phyloP scores from a whole-genome alignment of 2,888 invertebrate species.

The Megalurothrips usitatus region DNA sequence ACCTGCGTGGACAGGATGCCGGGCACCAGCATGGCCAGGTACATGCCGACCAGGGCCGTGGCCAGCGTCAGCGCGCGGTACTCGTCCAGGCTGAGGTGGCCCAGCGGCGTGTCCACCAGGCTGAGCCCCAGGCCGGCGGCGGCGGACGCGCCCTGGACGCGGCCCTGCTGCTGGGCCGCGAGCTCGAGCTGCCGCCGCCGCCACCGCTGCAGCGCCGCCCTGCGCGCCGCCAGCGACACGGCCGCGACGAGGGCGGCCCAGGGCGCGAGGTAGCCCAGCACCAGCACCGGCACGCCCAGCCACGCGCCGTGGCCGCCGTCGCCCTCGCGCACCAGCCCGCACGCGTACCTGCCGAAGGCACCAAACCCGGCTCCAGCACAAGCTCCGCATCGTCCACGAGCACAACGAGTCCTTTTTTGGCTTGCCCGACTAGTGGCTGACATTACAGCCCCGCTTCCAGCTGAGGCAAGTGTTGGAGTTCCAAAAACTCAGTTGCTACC shows the following conservation, averaged over 20 bases:
- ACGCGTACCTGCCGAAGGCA: background rate
- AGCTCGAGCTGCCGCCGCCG: background rate
- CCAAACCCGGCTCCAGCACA: too few relatives aligned
- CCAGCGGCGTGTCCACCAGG: constrained; percentile 26
- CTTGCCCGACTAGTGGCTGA: too few relatives aligned
- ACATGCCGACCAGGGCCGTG: constrained; percentile 28
- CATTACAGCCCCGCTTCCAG: too few relatives aligned
- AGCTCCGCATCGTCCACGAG: too few relatives aligned
- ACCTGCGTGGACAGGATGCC: constrained; percentile 5
- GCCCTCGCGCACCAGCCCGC: background rate
- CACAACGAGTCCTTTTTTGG: too few relatives aligned
- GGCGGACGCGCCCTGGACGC: background rate
- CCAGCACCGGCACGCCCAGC: constrained; percentile 24
- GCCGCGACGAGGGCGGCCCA: background rate
- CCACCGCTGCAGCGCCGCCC: constrained; percentile 12
- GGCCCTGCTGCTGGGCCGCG: constrained; percentile 2
- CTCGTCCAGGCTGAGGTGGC: constrained; percentile 12
- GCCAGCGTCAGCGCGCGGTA: constrained; percentile 4
- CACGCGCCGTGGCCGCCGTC: background rate
- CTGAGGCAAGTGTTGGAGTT: too few relatives aligned
- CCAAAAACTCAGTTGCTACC: too few relatives aligned
- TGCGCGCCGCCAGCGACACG: constrained; percentile 6
- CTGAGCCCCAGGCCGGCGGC: background rate
- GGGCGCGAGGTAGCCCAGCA: background rate
- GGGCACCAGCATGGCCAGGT: constrained; percentile 22